Percentiles rank a stretch among this genome's conserved stretches.
These are phyloP conservation scores for Drosophila birchii DNA, from an alignment of 2,888 invertebrate genomes.

Conservation along the genomic window DNA sequence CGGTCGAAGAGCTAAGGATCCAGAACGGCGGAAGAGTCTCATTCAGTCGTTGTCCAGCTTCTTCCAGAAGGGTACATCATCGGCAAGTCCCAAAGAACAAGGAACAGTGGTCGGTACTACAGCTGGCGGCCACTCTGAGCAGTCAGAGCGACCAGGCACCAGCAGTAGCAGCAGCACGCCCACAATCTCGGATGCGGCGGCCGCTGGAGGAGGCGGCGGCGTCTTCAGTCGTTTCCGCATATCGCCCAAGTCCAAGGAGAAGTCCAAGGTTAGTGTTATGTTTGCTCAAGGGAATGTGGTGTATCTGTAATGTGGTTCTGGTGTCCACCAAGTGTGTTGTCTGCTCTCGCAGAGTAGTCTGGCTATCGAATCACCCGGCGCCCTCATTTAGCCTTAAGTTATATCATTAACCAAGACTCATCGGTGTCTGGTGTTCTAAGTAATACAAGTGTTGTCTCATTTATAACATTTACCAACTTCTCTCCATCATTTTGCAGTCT, in stretches of 20 bases:
- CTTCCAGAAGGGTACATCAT: conserved; percentile 88
- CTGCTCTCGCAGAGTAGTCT: conserved; percentile 11
- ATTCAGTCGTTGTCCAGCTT: conserved; percentile 94
- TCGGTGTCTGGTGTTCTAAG: conserved; percentile 32
- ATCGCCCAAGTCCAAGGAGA: conserved; percentile 87
- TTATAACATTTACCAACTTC: conserved; percentile 50
- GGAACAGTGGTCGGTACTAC: conserved; percentile 69
- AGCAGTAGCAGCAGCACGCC: conserved; percentile 79
- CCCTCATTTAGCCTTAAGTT: conserved; percentile 20
- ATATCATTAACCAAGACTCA: background rate
- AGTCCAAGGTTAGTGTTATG: conserved; percentile 86
- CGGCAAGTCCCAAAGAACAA: conserved; percentile 57
- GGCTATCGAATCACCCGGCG: conserved; percentile 10
- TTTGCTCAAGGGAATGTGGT: background rate
- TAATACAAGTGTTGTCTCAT: conserved; percentile 26
- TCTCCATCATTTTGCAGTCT: conserved; percentile 85
- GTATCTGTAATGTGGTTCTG: conserved; percentile 3
- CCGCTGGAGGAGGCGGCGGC: conserved; percentile 60
- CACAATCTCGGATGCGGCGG: conserved; percentile 68
- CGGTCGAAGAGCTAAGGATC: conserved; percentile 86
- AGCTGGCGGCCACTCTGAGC: conserved; percentile 86
- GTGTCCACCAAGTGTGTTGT: conserved; percentile 19
- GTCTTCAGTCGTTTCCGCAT: conserved; percentile 87
- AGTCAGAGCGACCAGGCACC: conserved; percentile 87
- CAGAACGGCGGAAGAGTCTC: conserved; percentile 91